Evolutionary conservation across 2,888 invertebrate species (phyloP), one percentile per base, ranked within the genome.

Genomic region (Meliscaeva auricollis): DNA sequence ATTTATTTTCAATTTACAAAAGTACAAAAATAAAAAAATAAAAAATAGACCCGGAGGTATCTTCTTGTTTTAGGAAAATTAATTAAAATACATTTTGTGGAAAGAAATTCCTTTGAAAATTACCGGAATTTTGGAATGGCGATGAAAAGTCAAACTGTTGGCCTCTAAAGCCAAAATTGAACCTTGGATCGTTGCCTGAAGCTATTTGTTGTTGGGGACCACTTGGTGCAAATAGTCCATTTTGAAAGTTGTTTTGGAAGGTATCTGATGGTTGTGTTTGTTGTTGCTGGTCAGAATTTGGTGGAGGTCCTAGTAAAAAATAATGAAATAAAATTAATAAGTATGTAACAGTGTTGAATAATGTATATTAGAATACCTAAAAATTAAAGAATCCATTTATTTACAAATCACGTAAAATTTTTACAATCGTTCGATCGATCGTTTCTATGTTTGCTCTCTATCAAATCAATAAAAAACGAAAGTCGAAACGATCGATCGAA

Each of bases 91-190:
- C 56, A 44, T 56, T 73, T 17, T 56, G 73, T 41, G 60, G 72
- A 52, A 80, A 79, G 30, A 52, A 56, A 60, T 54, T 72, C 11
- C 64, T 44, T 9, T 66, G 79, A 22, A 84, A 84, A 26, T 38
- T 76, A 44, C 54, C 46, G 11, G 68, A 70, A 15, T 48, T 35
- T 62, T 76, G 85, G 30, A 81, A 81, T 22, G 60, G 62, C 13
- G 76, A 68, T 6, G 68, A 8, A n/a, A 77, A 69, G 9, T 46
- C 73, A 22, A 77, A 44, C 8, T 76, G 80, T 26, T 79, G 70
- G 0, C 72, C 80, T 6, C 60, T 46, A 41, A 77, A 69, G 7
- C 15, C 76, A 9, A 82, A 82, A 60, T 54, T 54, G 0, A 68
- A 30, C 7, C 52, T 46, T 46, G 66, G 58, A 52, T 58, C 72